A percentile compares a stretch with the other conserved stretches of the same genome.
Conservation (phyloP, 2,888 invertebrate genomes). For the Ornithoptera priamus region DNA sequence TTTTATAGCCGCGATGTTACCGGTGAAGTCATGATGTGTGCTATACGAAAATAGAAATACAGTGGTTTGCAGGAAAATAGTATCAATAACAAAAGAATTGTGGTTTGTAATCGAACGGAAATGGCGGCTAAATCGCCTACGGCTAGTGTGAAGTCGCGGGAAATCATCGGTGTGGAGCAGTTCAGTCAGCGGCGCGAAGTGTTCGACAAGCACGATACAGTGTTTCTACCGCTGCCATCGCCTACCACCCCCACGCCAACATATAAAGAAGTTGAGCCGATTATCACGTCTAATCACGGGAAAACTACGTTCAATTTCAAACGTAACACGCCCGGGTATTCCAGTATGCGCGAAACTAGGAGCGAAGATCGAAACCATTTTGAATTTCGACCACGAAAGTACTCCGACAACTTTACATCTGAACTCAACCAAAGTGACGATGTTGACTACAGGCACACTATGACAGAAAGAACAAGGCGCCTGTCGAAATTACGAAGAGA, state of each 20-base stretch:
- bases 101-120: conserved; percentile 77
- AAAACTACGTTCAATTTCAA: conserved; percentile 72
- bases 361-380: conserved; percentile 56
- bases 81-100: conserved; percentile 76
- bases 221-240: conserved; percentile 68
- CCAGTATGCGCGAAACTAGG: conserved; percentile 72
- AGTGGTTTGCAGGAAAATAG: conserved; percentile 76
- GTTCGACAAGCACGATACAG: conserved; percentile 75
- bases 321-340: conserved; percentile 66
- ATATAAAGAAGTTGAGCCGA: conserved; percentile 61
- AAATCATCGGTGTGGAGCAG: conserved; percentile 73
- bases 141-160: conserved; percentile 71
- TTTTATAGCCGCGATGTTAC: conserved; percentile 71
- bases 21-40: conserved; percentile 78
- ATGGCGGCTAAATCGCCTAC: conserved; percentile 76
- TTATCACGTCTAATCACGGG: conserved; percentile 71
- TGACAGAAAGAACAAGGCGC: conserved; percentile 68
- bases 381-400: conserved; percentile 70
- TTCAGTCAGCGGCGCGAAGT: conserved; percentile 77
- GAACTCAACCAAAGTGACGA: conserved; percentile 70
- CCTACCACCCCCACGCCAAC: conserved; percentile 51
- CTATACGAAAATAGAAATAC: conserved; percentile 73
- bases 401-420: conserved; percentile 72
- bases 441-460: conserved; percentile 68
- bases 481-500: conserved; percentile 69